Conservation (phyloP, 2,888 invertebrate genomes). For the Polydrusus cervinus region DNA sequence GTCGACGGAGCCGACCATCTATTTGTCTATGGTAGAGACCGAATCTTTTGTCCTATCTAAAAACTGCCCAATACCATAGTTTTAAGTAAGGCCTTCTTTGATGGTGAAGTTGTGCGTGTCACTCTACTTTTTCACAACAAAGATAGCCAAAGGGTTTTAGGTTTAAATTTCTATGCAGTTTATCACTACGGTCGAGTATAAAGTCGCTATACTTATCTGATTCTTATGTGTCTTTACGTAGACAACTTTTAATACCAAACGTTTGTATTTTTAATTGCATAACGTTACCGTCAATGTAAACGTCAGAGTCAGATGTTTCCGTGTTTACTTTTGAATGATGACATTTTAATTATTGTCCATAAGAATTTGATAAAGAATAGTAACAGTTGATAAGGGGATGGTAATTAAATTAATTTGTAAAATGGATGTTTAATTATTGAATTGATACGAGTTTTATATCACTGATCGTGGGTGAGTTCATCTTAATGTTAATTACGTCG, state of each 20-base stretch:
- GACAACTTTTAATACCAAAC: background rate
- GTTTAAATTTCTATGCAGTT: no score
- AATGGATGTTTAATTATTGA: conserved; percentile 19
- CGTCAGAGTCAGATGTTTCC: conserved; percentile 13
- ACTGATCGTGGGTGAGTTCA: conserved; percentile 23
- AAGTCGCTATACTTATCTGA: background rate
- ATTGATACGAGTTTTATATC: conserved; percentile 9
- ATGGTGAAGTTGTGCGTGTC: no score
- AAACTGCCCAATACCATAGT: no score
- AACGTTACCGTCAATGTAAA: background rate
- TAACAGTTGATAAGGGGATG: background rate
- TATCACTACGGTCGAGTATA: background rate
- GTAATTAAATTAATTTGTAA: background rate
- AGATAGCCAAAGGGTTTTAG: no score
- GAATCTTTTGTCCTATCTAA: no score
- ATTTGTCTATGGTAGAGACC: no score
- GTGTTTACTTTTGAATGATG: conserved; percentile 10
- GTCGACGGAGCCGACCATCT: no score
- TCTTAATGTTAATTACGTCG: background rate
- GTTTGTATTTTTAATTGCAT: background rate
- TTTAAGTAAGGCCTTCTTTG: no score
- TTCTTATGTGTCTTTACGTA: no score
- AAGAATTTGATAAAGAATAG: no score
- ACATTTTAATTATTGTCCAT: conserved; percentile 5
- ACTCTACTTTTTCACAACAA: no score